phyloP scores from a whole-genome alignment of 2,113 vertebrate genomes.

The Barnardius zonarius region DNA sequence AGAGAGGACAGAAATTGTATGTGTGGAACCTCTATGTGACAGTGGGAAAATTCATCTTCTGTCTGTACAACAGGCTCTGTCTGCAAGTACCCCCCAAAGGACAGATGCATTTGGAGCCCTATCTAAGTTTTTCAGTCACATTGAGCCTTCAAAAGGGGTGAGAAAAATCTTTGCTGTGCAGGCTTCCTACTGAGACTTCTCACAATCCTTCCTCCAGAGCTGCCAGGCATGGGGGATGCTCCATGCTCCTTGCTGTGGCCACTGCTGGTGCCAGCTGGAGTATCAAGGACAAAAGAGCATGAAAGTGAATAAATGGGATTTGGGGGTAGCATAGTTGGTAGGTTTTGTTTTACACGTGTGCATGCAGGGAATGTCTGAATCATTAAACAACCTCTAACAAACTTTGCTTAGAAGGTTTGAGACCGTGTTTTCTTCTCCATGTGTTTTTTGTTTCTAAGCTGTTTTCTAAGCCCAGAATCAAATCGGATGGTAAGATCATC shows the following conservation, averaged over 20 bases:
- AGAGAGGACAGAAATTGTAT: background rate
- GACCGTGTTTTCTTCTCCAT: background rate
- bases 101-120: background rate
- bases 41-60: background rate
- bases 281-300: constrained; percentile 12
- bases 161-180: background rate
- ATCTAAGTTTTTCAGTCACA: constrained; percentile 5
- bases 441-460: background rate
- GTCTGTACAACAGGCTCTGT: background rate
- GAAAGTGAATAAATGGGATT: constrained; percentile 38
- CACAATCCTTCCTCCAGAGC: background rate
- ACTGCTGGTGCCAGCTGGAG: constrained; percentile 45
- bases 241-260: background rate
- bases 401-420: background rate
- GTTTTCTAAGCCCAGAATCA: background rate
- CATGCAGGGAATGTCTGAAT: background rate
- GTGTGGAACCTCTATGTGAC: background rate
- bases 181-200: constrained; percentile 38
- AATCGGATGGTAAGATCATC: background rate
- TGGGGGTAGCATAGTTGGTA: background rate
- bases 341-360: background rate
- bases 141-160: background rate
- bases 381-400: background rate
- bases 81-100: background rate
- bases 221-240: background rate